A percentile compares a stretch with the other conserved stretches of the same genome.
Conservation (phyloP, 2,888 invertebrate genomes). For the Plagodis pulveraria region DNA sequence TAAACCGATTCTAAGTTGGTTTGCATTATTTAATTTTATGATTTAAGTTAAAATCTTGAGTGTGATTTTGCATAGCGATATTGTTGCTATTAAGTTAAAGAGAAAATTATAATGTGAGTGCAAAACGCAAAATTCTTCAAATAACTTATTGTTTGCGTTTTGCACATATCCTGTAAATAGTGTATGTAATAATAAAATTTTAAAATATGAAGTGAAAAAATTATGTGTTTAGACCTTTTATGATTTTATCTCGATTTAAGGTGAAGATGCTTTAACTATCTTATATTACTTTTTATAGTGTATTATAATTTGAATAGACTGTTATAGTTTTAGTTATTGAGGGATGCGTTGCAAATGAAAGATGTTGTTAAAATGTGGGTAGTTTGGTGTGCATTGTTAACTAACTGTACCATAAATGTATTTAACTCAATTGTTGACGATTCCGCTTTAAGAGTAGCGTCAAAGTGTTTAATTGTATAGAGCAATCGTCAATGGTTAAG, state of each 20-base stretch:
- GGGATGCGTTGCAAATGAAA: constrained; percentile 62
- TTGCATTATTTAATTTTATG: constrained; percentile 73
- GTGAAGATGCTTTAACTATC: constrained; percentile 85
- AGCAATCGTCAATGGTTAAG: constrained; percentile 9
- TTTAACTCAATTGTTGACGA: constrained; percentile 11
- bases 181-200: constrained; percentile 64
- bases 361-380: constrained; percentile 47
- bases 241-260: constrained; percentile 83
- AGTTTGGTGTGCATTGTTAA: constrained; percentile 23
- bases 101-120: constrained; percentile 64
- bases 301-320: constrained; percentile 85
- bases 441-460: constrained; percentile 2
- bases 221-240: constrained; percentile 72
- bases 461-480: neutral
- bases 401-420: constrained; percentile 10
- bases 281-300: constrained; percentile 79
- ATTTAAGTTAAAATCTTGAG: constrained; percentile 74
- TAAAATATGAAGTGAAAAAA: constrained; percentile 66
- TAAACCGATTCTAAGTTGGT: constrained; percentile 80
- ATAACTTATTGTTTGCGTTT: constrained; percentile 76
- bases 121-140: constrained; percentile 67
- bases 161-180: constrained; percentile 75
- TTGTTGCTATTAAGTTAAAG: constrained; percentile 73
- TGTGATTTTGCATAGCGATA: constrained; percentile 83
- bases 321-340: constrained; percentile 82